phyloP scores from a whole-genome alignment of 92 coral and sea anemone species.

The Siderastrea radians region DNA sequence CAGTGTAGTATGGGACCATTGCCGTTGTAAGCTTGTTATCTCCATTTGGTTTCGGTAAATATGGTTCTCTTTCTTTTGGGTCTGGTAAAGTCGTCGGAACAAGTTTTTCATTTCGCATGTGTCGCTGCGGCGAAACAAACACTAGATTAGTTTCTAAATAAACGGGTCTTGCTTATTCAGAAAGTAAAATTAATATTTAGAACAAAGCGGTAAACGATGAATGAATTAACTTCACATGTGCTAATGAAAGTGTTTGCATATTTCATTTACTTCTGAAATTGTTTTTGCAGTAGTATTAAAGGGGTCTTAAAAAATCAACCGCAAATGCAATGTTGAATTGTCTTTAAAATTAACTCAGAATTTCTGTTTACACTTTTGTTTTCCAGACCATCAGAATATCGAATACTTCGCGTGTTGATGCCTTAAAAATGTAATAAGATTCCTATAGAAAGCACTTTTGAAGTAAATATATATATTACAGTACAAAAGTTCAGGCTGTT shows the following conservation, averaged over 20 bases:
- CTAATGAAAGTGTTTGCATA: conserved; percentile 24
- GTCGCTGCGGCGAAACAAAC: conserved; percentile 70
- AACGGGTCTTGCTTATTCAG: conserved; percentile 7
- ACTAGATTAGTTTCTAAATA: conserved; percentile 7
- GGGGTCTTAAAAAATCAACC: not conserved
- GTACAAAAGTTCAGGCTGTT: not conserved
- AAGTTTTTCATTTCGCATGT: conserved; percentile 93
- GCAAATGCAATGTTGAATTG: not conserved
- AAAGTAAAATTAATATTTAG: not conserved
- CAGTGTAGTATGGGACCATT: conserved; percentile 94
- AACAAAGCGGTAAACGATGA: not conserved
- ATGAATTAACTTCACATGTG: conserved; percentile 15
- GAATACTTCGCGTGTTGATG: not conserved
- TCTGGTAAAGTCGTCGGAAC: conserved; percentile 72
- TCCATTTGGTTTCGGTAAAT: conserved; percentile 89
- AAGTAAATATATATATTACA: not conserved
- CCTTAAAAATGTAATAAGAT: not conserved
- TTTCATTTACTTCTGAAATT: not conserved
- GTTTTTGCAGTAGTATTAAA: not conserved
- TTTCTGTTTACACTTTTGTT: too few species aligned
- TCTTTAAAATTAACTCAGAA: not conserved
- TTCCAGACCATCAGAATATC: not conserved
- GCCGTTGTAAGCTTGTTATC: conserved; percentile 92
- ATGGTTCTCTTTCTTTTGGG: conserved; percentile 63
- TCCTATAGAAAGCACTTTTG: not conserved